Conservation (phyloP, 1,140 invertebrate genomes). For the Lucilia cuprina region DNA sequence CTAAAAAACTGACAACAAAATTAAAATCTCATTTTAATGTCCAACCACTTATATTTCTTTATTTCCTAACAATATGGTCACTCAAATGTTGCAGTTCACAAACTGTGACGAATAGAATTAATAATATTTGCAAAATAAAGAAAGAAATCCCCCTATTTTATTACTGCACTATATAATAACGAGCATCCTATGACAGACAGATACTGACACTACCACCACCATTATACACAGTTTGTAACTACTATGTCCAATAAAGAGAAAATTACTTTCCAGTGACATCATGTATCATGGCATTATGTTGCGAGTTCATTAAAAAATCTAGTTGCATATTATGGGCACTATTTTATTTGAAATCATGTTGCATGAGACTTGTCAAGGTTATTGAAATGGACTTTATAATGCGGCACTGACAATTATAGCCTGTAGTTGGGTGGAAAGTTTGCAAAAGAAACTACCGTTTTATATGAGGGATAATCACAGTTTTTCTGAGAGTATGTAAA, state of each 20-base stretch:
- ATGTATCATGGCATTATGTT: neutral
- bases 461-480: neutral
- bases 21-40: neutral
- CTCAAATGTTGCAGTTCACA: neutral
- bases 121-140: neutral
- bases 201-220: too few species aligned
- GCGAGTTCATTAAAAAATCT: conserved; percentile 6
- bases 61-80: neutral
- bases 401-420: neutral
- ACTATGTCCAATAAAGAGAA: neutral
- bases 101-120: neutral
- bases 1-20: too few species aligned
- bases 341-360: neutral
- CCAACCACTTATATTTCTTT: neutral
- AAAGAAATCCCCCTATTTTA: neutral
- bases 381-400: neutral
- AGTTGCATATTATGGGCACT: neutral
- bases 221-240: neutral
- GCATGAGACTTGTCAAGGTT: conserved; percentile 2
- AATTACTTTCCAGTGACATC: neutral
- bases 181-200: neutral
- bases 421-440: neutral
- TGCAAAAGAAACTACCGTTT: neutral
- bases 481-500: neutral
- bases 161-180: neutral